Evolutionary conservation across 2,888 invertebrate species (phyloP), one percentile per base, ranked within the genome.

Genomic region (Ptilodon capucinus): DNA sequence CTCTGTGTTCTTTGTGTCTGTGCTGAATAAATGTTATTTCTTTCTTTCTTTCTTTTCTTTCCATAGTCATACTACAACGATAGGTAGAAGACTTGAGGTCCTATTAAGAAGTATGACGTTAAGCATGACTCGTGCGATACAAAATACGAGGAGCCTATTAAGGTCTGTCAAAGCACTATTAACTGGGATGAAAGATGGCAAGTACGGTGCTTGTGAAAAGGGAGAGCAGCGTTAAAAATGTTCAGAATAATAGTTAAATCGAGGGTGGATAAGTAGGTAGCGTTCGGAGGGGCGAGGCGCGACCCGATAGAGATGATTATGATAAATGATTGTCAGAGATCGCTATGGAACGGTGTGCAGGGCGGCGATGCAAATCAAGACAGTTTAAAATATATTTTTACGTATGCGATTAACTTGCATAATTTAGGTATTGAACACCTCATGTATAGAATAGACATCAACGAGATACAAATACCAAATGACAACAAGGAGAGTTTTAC

Each of bases 301-400:
- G 87, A 84, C 83, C 74, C 84, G 85, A 88, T 87, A 86, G 82
- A 77, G 78, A 80, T 82, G 86, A 89, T 89, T 88, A 89, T 89
- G 90, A 89, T 88, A 80, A 86, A 90, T 85, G 86, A 81, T 80
- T 70, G 69, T 80, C 70, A 68, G 49, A 47, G 57, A 72, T 70
- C 63, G 71, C 59, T 64, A 64, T 63, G 63, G 46, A 48, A 55
- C 61, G 63, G 60, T 63, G 46, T 47, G 45, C 46, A 51, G 49
- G 44, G 35, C 44, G 48, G 60, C 54, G 51, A 50, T 59, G 56
- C 51, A 57, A 44, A 51, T 48, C 55, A 40, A 41, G 47, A 42
- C 48, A 28, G 45, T 34, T 35, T 48, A 48, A 40, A 40, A 40
- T 17, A n/a, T 40, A 3, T 40, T 40, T 9, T 23, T 11, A 9